Conservation (phyloP, 1,140 invertebrate genomes). For the Achroia grisella region DNA sequence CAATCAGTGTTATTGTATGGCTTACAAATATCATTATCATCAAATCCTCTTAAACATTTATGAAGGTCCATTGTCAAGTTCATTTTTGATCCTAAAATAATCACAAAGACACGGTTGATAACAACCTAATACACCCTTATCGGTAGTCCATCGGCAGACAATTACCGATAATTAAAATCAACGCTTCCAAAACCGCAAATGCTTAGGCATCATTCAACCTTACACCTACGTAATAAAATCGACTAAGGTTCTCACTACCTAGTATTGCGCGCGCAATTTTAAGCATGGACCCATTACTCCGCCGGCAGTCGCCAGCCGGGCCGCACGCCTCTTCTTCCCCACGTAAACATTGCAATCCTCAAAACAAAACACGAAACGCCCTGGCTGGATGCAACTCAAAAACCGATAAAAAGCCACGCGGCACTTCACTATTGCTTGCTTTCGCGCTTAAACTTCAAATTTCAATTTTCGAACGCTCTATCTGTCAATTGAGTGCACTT, state of each 20-base stretch:
- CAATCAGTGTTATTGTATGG: too few relatives aligned
- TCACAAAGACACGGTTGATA: neutral
- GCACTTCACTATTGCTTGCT: constrained; percentile 19
- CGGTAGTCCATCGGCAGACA: neutral
- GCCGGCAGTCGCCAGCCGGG: constrained; percentile 62
- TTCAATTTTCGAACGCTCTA: constrained; percentile 16
- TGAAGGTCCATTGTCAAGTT: too few relatives aligned
- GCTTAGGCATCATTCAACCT: constrained; percentile 25
- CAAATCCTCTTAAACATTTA: too few relatives aligned
- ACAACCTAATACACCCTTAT: constrained; percentile 1
- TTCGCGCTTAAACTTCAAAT: constrained; percentile 38
- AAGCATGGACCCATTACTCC: constrained; percentile 38
- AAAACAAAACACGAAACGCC: constrained; percentile 55
- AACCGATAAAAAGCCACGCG: constrained; percentile 19
- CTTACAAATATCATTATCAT: too few relatives aligned
- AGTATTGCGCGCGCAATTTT: constrained; percentile 46
- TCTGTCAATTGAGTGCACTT: constrained; percentile 23
- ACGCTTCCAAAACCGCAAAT: constrained; percentile 31
- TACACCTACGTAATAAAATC: constrained; percentile 66
- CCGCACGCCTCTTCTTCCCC: constrained; percentile 39
- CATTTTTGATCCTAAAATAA: constrained; percentile 9
- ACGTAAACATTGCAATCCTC: constrained; percentile 48
- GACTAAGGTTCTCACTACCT: constrained; percentile 39
- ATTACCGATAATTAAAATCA: constrained; percentile 26
- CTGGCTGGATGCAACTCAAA: constrained; percentile 42